Evolutionary conservation across 1,140 invertebrate genomes (phyloP).

Genomic region (Drusus annulatus): DNA sequence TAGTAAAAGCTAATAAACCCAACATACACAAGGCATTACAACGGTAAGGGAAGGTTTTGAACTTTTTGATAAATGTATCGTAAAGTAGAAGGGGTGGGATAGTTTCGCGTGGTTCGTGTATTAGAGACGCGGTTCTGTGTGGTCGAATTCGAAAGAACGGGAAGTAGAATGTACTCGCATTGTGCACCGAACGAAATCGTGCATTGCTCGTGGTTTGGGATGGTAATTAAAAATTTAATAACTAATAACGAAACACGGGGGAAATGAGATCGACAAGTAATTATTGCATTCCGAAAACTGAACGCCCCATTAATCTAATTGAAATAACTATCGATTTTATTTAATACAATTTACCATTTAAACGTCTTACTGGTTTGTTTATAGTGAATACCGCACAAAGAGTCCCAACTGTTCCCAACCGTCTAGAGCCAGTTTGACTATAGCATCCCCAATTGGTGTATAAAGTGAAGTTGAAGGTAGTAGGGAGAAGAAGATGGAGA

Average conservation of each 20-base stretch:
- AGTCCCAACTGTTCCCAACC: too few species aligned
- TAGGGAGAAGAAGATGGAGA: too few species aligned
- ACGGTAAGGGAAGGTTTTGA: neutral
- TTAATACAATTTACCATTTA: too few species aligned
- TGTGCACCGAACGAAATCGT: conserved; percentile 16
- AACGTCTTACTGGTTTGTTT: neutral
- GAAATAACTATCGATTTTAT: too few species aligned
- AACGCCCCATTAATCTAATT: too few species aligned
- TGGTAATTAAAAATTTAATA: conserved; percentile 13
- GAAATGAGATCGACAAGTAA: neutral
- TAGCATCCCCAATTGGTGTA: too few species aligned
- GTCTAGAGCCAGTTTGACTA: too few species aligned
- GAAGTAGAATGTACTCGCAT: conserved; percentile 23
- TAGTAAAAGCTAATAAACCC: neutral
- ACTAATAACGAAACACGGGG: neutral
- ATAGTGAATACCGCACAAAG: too few species aligned
- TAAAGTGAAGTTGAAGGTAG: too few species aligned
- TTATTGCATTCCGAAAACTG: too few species aligned
- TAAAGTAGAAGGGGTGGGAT: neutral
- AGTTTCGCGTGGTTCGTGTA: neutral
- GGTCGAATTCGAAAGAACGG: conserved; percentile 17
- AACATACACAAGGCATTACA: too few species aligned
- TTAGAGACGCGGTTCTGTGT: conserved; percentile 12
- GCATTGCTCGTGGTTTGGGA: conserved; percentile 14
- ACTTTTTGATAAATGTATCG: neutral